Evolutionary conservation across 2,797 vertebrate species (phyloP).

Genomic region (Tenualosa ilisha): DNA sequence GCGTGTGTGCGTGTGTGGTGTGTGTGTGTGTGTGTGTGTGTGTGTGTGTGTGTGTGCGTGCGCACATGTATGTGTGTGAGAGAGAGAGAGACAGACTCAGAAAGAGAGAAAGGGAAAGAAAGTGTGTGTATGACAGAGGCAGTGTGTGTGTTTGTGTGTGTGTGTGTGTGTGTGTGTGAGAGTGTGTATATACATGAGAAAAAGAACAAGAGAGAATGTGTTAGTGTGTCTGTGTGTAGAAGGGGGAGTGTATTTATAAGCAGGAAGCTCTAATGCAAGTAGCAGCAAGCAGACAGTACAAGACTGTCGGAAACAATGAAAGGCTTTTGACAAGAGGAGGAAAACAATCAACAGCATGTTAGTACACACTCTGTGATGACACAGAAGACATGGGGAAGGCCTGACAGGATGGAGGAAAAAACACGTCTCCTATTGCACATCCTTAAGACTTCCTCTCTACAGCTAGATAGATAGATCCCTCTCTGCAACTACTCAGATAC

Average conservation of each 20-base stretch:
- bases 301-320: neutral
- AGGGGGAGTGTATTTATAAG: neutral
- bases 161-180: neutral
- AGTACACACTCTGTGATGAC: neutral
- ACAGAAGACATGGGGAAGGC: neutral
- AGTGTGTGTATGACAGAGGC: neutral
- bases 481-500: too few relatives aligned
- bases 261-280: neutral
- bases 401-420: neutral
- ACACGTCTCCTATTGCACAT: neutral
- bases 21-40: neutral
- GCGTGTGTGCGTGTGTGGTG: neutral
- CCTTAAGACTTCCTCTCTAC: neutral
- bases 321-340: neutral
- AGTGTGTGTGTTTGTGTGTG: neutral
- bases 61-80: neutral
- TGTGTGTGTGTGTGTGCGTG: neutral
- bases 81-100: neutral
- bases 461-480: too few relatives aligned
- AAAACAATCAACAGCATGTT: neutral
- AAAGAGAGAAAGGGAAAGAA: neutral
- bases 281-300: neutral
- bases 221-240: neutral
- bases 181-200: neutral
- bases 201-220: neutral